phyloP scores from a whole-genome alignment of 2,888 invertebrate species.

The Ophonus ardosiacus region DNA sequence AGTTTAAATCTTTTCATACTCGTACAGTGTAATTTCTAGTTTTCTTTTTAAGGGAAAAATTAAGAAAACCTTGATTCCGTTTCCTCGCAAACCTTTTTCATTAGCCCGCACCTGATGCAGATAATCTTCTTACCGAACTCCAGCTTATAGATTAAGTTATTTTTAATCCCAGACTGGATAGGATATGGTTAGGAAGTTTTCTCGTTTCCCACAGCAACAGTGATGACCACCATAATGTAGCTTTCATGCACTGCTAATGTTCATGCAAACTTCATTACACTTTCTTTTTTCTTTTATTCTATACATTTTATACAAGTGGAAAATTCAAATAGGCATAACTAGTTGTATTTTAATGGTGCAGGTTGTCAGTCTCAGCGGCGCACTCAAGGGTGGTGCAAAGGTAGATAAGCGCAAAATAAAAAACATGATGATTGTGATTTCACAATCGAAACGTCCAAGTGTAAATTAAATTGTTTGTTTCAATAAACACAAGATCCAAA shows the following conservation, averaged over 20 bases:
- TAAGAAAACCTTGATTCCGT: conserved; percentile 54
- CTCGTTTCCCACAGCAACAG: conserved; percentile 2
- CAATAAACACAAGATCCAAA: too few relatives aligned
- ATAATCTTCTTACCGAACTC: conserved; percentile 61
- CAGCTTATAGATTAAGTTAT: conserved; percentile 61
- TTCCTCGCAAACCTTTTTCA: conserved; percentile 56
- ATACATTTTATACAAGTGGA: too few relatives aligned
- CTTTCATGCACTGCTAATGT: conserved; percentile 29
- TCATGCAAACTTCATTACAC: conserved; percentile 1
- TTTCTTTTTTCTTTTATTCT: neutral
- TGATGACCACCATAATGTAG: conserved; percentile 27
- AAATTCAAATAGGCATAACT: too few relatives aligned
- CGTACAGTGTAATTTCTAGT: conserved; percentile 46
- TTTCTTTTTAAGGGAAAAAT: conserved; percentile 45
- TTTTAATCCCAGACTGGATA: conserved; percentile 57
- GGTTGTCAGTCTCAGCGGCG: too few relatives aligned
- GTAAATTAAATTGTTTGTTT: too few relatives aligned
- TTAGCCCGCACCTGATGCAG: conserved; percentile 62
- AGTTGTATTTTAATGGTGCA: too few relatives aligned
- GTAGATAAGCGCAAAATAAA: too few relatives aligned
- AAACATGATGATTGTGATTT: too few relatives aligned
- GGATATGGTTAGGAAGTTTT: conserved; percentile 49
- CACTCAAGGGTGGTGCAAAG: too few relatives aligned
- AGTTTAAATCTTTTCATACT: conserved; percentile 57
- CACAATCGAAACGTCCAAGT: too few relatives aligned